Conservation (phyloP, 2,888 invertebrate genomes). For the Mantis religiosa region DNA sequence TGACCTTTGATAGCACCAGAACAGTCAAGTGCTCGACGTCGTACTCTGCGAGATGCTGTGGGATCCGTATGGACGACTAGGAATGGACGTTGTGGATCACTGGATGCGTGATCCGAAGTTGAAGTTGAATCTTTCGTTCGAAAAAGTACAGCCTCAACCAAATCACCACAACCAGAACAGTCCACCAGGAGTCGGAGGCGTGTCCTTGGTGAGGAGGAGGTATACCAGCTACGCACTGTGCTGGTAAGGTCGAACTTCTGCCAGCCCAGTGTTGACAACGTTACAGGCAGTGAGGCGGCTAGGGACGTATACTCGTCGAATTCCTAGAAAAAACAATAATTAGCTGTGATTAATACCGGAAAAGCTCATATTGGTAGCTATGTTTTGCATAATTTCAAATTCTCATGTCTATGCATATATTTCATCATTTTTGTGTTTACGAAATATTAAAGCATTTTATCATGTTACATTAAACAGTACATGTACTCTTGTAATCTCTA, state of each 20-base stretch:
- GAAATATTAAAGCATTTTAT: no score
- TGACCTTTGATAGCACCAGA: constrained; percentile 64
- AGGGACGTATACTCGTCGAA: constrained; percentile 57
- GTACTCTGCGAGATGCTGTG: constrained; percentile 62
- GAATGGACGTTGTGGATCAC: constrained; percentile 72
- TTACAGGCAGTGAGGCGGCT: constrained; percentile 53
- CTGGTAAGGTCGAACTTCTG: constrained; percentile 79
- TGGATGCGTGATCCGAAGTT: constrained; percentile 23
- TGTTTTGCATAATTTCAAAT: no score
- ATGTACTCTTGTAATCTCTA: no score
- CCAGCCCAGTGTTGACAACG: constrained; percentile 72
- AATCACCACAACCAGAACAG: constrained; percentile 75
- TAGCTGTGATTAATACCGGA: background rate
- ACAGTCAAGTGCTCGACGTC: constrained; percentile 81
- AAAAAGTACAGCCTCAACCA: constrained; percentile 60
- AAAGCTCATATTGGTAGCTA: background rate
- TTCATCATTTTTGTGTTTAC: no score
- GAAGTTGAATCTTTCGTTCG: constrained; percentile 36
- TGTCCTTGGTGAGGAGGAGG: constrained; percentile 44
- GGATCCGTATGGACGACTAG: constrained; percentile 76
- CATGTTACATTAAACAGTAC: no score
- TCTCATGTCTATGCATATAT: no score
- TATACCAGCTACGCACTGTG: constrained; percentile 72
- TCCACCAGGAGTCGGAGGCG: constrained; percentile 76
- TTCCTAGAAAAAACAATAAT: constrained; percentile 44